Base-by-base conservation (phyloP, 2,113 vertebrate genomes). In the Siphamia tubifer region DNA sequence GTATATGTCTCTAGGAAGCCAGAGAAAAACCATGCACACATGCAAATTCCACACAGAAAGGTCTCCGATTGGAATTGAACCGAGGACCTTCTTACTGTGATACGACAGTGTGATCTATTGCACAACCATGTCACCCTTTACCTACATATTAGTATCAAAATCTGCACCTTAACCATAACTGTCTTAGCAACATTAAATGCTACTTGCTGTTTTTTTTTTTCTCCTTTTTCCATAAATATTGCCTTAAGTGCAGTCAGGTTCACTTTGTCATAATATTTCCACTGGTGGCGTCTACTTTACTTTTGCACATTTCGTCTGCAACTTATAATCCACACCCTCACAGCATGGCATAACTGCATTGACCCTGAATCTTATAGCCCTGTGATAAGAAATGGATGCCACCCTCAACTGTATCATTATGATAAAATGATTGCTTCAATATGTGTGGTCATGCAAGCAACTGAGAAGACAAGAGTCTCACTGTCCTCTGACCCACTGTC, bases 401-500 rank as follows among this genome's bases (percentile, higher is more conserved):
- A 2, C 8, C 19, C 38, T 51, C 39, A 27, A 20, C 19, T 4
- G 35, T 43, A 36, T 45, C 61, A 62, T 69, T 44, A 48, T 47
- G 2, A 4, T 28, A 42, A 20, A 74, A 21, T 48, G 17, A 60
- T 30, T 52, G 30, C 31, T 55, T 58, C 38, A 38, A 32, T 69
- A 19, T n/a, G 24, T 68, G 24, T 58, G 65, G 47, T 60, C 34
- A 63, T 56, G 53, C 39, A 39, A 24, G 35, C 16, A 13, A 23
- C 68, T 31, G 61, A 34, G 54, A 55, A 64, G 31, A 67, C 42
- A 27, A 27, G 7, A 60, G 56, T 32, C 25, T 40, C 21, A 1
- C 28, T 56, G 40, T 67, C 36, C 36, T 40, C 30, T 53, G 32
- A 73, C 54, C 24, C 8, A 32, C 44, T 24, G 35, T 52, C 56